These are phyloP conservation scores for Limnodromus scolopaceus DNA, from an alignment of 2,797 vertebrate genomes.

Conservation along the genomic window DNA sequence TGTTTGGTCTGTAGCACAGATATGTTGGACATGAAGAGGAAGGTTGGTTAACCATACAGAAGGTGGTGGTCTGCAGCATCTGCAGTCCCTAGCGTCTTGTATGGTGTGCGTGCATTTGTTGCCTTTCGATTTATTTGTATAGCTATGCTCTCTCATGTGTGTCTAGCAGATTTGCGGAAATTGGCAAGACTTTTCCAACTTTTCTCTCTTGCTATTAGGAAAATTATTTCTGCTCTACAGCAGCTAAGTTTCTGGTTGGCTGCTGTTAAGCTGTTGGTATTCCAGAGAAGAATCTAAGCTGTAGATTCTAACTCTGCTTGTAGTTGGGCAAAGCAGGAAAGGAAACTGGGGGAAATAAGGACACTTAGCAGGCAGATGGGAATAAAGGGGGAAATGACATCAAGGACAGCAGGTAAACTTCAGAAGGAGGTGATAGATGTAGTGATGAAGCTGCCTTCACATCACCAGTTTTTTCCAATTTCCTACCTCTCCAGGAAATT, in stretches of 20 bases:
- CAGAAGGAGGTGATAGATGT: background rate
- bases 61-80: background rate
- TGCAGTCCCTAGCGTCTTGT: background rate
- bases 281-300: background rate
- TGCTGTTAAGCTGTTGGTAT: background rate
- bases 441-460: background rate
- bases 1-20: background rate
- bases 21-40: background rate
- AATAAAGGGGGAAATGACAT: background rate
- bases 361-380: background rate
- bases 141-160: background rate
- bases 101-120: background rate
- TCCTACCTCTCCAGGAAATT: background rate
- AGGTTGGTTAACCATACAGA: background rate
- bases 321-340: background rate
- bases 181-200: background rate
- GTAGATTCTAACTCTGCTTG: background rate
- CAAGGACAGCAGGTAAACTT: background rate
- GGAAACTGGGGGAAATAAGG: background rate
- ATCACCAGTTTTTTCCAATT: background rate
- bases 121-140: background rate
- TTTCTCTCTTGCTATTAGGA: background rate
- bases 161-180: background rate
- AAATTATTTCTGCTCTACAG: background rate
- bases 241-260: background rate